These are phyloP conservation scores for Scotopteryx bipunctaria DNA, from an alignment of 2,888 invertebrate species.

Conservation along the genomic window DNA sequence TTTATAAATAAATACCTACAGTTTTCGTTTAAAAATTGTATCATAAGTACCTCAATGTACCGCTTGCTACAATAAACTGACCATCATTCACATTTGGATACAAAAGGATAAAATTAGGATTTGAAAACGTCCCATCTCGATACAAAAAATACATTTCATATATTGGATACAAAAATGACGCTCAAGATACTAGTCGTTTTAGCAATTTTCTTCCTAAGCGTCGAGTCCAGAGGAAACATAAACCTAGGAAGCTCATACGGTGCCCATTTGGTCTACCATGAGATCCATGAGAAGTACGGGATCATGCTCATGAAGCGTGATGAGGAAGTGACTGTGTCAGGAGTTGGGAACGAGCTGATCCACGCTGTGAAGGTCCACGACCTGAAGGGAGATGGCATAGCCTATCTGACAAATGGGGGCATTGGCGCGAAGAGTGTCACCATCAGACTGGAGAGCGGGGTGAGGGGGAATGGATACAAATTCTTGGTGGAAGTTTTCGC, in stretches of 20 bases:
- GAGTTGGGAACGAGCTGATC: conserved; percentile 35
- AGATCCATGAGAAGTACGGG: conserved; percentile 36
- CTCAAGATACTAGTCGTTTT: background rate
- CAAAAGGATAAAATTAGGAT: too few relatives aligned
- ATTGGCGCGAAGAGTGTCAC: conserved; percentile 41
- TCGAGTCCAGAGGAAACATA: conserved; percentile 9
- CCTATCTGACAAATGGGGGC: conserved; percentile 44
- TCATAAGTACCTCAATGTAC: too few relatives aligned
- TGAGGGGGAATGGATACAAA: conserved; percentile 42
- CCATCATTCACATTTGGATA: too few relatives aligned
- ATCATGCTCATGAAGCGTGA: conserved; percentile 35
- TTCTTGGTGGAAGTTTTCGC: conserved; percentile 47
- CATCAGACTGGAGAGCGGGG: conserved; percentile 40
- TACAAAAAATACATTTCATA: too few relatives aligned
- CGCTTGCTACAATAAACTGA: too few relatives aligned
- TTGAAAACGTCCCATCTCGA: too few relatives aligned
- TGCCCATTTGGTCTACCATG: conserved; percentile 40
- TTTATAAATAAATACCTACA: too few relatives aligned
- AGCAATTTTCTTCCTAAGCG: background rate
- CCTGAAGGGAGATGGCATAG: conserved; percentile 40
- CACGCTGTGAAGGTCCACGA: conserved; percentile 42
- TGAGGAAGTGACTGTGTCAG: conserved; percentile 35
- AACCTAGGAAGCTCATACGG: conserved; percentile 13
- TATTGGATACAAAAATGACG: too few relatives aligned
- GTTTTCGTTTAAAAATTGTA: too few relatives aligned